Base-by-base conservation (phyloP, 2,113 vertebrate species). In the Siniperca chuatsi region DNA sequence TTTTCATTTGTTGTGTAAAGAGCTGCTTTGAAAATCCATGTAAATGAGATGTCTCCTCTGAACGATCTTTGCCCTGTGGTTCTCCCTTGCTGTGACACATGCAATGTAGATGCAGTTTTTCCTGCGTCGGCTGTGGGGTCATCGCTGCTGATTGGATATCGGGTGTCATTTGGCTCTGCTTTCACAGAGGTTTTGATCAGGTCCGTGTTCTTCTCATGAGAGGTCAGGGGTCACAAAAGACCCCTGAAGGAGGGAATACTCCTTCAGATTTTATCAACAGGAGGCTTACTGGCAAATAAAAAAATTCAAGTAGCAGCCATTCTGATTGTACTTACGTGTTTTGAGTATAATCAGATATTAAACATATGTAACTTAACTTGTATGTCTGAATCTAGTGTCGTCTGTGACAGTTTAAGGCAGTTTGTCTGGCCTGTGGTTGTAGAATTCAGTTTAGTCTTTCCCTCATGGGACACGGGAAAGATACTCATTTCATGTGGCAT, bases 1-100 rank as follows among this genome's bases (percentile, higher is more conserved):
- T 78, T 84, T 93, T 94, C 44, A 92, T 92, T 92, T 87, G 64
- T 50, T 81, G 62, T 75, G 75, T 73, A 48, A 66, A 29, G 46
- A 78, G 48, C 55, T 52, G 70, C 75, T 88, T 80, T 73, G 29
- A 82, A 84, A 75, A 40, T 62, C 21, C 20, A 42, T 23, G 4
- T 21, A 40, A 75, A 85, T 66, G 18, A 82, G 74, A 76, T 50
- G 57, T 81, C 67, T 84, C 44, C n/a, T 18, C 29, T 44, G 18
- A 83, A 52, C 25, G 23, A 33, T 75, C 33, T 3, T 9, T 25
- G 60, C 11, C 25, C 57, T 10, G 29, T 20, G 1, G 1, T 42
- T 58, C 21, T 78, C 55, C 0, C 18, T 52, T 57, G 23, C 58
- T 64, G 58, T 16, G 55, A 55, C 1, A 40, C 62, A 81, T 20